phyloP scores from a whole-genome alignment of 2,888 invertebrate genomes.

The Acanthococcus lagerstroemiae region DNA sequence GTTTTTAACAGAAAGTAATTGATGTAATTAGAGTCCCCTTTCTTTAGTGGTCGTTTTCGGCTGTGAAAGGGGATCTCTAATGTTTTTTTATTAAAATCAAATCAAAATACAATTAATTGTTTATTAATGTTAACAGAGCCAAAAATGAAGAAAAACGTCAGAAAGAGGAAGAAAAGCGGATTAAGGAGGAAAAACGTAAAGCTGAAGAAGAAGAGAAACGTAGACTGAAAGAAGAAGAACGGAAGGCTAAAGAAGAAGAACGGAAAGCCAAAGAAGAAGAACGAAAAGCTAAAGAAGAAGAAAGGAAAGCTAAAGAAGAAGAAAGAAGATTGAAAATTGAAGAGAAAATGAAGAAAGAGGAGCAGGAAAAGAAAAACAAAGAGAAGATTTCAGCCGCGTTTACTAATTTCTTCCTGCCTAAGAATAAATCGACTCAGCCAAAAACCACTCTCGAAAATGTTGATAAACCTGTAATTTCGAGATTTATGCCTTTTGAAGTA shows the following conservation, averaged over 20 bases:
- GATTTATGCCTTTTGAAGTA: conserved; percentile 55
- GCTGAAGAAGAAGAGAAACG: conserved; percentile 31
- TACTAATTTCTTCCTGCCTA: conserved; percentile 41
- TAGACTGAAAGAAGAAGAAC: conserved; percentile 31
- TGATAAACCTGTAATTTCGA: conserved; percentile 39
- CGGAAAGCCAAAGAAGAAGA: conserved; percentile 33
- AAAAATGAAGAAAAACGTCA: conserved; percentile 36
- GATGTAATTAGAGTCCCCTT: too few relatives aligned
- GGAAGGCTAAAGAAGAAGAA: conserved; percentile 33
- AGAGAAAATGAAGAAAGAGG: conserved; percentile 45
- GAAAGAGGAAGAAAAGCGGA: conserved; percentile 34
- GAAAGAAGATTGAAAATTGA: conserved; percentile 32
- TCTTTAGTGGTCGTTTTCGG: too few relatives aligned
- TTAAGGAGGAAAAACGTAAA: conserved; percentile 33
- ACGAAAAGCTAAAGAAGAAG: conserved; percentile 34
- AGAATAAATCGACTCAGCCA: conserved; percentile 23
- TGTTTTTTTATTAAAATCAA: background rate
- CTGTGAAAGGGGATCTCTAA: too few relatives aligned
- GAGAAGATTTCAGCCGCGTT: conserved; percentile 41
- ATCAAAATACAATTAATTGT: background rate
- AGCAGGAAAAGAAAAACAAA: conserved; percentile 37
- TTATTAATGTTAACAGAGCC: conserved; percentile 21
- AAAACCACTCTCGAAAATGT: conserved; percentile 33
- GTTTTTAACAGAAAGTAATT: too few relatives aligned
- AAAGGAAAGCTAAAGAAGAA: conserved; percentile 32